phyloP scores from a whole-genome alignment of 2,888 invertebrate genomes.

The Drosophila anceps region DNA sequence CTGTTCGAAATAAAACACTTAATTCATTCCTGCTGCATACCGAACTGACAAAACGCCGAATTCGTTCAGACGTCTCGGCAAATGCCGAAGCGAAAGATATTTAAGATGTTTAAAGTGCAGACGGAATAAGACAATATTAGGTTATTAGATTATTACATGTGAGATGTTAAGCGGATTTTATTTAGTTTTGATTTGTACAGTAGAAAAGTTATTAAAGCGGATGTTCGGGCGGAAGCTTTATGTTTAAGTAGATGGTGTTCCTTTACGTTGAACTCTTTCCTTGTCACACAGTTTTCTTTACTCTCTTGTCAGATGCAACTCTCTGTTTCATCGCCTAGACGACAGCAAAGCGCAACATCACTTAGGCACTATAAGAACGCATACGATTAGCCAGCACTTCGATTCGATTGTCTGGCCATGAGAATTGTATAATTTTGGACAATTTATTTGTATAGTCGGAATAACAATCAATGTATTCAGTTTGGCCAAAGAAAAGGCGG shows the following conservation, averaged over 20 bases:
- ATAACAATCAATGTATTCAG: constrained; percentile 51
- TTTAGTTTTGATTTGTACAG: no score
- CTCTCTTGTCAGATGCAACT: not conserved
- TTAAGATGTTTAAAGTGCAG: not conserved
- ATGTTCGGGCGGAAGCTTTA: no score
- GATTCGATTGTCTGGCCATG: not conserved
- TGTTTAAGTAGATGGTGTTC: no score
- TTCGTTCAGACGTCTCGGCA: not conserved
- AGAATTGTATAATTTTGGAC: constrained; percentile 26
- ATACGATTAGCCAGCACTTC: not conserved
- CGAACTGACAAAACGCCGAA: constrained; percentile 19
- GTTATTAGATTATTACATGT: not conserved
- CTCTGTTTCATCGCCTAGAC: not conserved
- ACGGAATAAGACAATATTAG: not conserved
- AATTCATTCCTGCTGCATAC: constrained; percentile 62
- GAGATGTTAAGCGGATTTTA: not conserved
- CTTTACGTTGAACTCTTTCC: no score
- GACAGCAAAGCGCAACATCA: not conserved
- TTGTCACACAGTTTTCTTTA: no score
- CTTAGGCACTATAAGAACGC: no score
- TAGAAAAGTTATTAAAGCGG: no score
- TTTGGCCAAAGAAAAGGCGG: constrained; percentile 11
- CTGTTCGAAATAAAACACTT: constrained; percentile 57
- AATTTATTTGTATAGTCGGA: constrained; percentile 36
- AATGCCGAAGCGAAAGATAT: not conserved